Base-by-base conservation (phyloP, 1,140 invertebrate species). In the Phthorimaea operculella region DNA sequence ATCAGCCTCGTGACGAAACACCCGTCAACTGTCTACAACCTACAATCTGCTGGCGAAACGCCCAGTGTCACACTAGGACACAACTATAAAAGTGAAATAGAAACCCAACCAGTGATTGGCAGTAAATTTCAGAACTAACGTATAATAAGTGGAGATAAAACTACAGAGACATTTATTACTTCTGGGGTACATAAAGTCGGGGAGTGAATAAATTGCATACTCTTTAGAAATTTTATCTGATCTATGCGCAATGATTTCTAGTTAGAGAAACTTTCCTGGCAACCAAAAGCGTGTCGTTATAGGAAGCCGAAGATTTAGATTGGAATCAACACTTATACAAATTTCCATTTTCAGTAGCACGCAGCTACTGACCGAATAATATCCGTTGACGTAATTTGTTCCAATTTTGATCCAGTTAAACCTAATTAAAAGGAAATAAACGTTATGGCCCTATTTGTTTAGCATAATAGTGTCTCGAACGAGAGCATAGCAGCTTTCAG, bases 1-100 rank as follows among this genome's bases (percentile, higher is more conserved):
- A 79, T 75, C 78, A 66, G 64, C 62, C 60, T 69, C 72, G 68
- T 82, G 70, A 77, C 76, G 73, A 81, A 79, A 74, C 66, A 66
- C 68, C 68, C 66, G 36, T 39, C 36, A 39, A 9, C 36, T 39
- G 36, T 39, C 36, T 39, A 28, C 21, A 28, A 6, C 21, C 21
- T 28, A 28, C 21, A 28, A 10, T 39, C 8, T 12, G 36, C 36
- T 39, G 36, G n/a, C 21, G 21, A 28, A 28, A 28, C 21, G 36
- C 36, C n/a, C 36, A 1, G 36, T 39, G 36, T 39, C 36, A 39
- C n/a, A n/a, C n/a, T 39, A 2, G 21, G 2, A 6, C 21, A 28
- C 21, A 28, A n/a, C 36, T 39, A 12, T 39, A 12, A n/a, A 39
- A 39, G 10, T 39, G 36, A 39, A 39, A 39, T n/a, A 39, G 36